Evolutionary conservation across 2,888 invertebrate species (phyloP).

Genomic region (Synergus laeviventris): DNA sequence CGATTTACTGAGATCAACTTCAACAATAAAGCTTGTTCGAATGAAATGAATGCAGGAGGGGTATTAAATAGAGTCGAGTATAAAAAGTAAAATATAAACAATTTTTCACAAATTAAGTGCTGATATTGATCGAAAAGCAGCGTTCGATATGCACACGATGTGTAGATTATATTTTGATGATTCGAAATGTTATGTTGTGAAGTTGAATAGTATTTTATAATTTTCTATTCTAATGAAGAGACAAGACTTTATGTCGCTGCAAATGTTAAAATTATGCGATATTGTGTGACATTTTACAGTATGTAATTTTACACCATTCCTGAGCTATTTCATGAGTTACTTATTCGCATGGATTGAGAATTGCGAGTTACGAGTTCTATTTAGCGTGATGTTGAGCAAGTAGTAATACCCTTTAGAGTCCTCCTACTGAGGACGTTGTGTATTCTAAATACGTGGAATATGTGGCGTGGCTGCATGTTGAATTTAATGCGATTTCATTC

Average conservation of each 20-base stretch:
- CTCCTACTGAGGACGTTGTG: background rate
- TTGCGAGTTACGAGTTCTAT: background rate
- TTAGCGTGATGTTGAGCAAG: background rate
- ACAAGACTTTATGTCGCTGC: too few relatives aligned
- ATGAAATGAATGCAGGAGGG: background rate
- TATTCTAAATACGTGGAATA: conserved; percentile 18
- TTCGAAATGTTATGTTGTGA: background rate
- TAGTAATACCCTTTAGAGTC: conserved; percentile 4
- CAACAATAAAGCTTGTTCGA: background rate
- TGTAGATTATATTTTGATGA: background rate
- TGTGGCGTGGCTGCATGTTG: background rate
- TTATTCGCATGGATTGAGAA: background rate
- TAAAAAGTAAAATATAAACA: conserved; percentile 1
- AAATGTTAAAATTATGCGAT: too few relatives aligned
- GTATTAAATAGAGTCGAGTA: background rate
- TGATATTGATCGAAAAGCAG: conserved; percentile 44
- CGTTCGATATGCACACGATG: conserved; percentile 15
- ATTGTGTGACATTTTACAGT: background rate
- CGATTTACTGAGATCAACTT: background rate
- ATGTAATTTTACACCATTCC: background rate
- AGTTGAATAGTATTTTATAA: background rate
- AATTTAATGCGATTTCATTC: conserved; percentile 23
- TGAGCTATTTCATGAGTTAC: background rate
- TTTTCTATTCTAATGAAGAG: too few relatives aligned
- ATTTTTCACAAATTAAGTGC: conserved; percentile 25